Evolutionary conservation across 2,888 invertebrate species (phyloP).

Genomic region (Tachystola acroxantha): DNA sequence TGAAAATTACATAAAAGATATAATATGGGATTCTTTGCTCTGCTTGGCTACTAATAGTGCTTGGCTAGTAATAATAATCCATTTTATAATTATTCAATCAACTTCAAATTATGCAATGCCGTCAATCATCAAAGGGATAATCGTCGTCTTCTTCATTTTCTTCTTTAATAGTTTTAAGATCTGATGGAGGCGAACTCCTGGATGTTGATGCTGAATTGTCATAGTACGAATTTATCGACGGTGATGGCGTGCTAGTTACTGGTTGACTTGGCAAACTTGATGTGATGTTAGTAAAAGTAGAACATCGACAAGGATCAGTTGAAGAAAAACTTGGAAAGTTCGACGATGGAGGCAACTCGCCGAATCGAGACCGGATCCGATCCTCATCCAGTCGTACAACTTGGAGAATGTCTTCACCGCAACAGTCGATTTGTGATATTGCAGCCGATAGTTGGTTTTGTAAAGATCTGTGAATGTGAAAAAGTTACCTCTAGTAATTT

Average conservation of each 20-base stretch:
- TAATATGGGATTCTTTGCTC: too few species aligned
- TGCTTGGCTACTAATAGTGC: too few species aligned
- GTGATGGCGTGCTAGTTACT: too few species aligned
- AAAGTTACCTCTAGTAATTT: not conserved
- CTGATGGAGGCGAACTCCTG: not conserved
- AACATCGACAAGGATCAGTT: not conserved
- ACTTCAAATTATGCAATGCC: too few species aligned
- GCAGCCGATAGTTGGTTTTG: slow-evolving; percentile 38
- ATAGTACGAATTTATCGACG: too few species aligned
- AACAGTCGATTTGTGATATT: slow-evolving; percentile 43
- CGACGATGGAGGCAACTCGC: slow-evolving; percentile 17
- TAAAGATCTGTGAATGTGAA: slow-evolving; percentile 19
- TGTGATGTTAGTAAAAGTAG: too few species aligned
- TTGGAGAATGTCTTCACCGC: slow-evolving; percentile 40
- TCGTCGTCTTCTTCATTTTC: slow-evolving; percentile 44
- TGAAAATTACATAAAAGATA: too few species aligned
- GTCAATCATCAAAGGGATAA: slow-evolving; percentile 42
- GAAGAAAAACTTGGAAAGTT: not conserved
- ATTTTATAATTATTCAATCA: too few species aligned
- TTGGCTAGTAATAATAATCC: too few species aligned
- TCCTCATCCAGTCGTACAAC: slow-evolving; percentile 49
- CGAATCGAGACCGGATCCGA: slow-evolving; percentile 37
- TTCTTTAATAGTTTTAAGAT: slow-evolving; percentile 42
- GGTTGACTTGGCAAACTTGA: too few species aligned
- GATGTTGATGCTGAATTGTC: not conserved